phyloP scores from a whole-genome alignment of 2,888 invertebrate genomes.

The Drosophila peninsularis region DNA sequence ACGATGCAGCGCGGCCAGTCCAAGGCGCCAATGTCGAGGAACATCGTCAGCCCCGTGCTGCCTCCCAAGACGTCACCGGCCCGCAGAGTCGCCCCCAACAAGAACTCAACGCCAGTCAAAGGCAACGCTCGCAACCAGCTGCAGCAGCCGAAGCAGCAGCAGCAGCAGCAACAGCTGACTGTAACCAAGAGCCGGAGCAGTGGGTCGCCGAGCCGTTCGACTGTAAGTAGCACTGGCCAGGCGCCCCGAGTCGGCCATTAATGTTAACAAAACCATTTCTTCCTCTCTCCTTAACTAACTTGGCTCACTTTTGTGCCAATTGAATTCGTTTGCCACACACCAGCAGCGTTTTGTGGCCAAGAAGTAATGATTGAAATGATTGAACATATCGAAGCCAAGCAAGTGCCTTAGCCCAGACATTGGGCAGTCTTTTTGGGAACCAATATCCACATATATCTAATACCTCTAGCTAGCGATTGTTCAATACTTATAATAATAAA shows the following conservation, averaged over 20 bases:
- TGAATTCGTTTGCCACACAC: not conserved
- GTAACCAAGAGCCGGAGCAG: slow-evolving; percentile 26
- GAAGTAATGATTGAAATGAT: slow-evolving; percentile 40
- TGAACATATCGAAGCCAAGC: slow-evolving; percentile 31
- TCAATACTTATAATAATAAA: not conserved
- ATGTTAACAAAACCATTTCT: slow-evolving; percentile 12
- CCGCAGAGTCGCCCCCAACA: not conserved
- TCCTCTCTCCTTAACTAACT: slow-evolving; percentile 22
- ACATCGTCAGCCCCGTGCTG: slow-evolving; percentile 1
- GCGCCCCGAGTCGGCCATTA: not conserved
- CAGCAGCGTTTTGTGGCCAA: slow-evolving; percentile 57
- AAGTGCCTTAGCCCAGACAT: slow-evolving; percentile 61
- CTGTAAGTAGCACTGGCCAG: slow-evolving; percentile 33
- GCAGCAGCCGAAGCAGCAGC: slow-evolving; percentile 7
- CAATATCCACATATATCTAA: too few relatives aligned
- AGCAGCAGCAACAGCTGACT: slow-evolving; percentile 11
- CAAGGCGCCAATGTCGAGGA: slow-evolving; percentile 2
- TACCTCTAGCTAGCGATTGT: slow-evolving; percentile 10
- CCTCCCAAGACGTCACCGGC: slow-evolving; percentile 13
- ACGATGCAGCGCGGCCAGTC: slow-evolving; percentile 12
- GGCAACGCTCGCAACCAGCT: not conserved
- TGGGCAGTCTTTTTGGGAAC: slow-evolving; percentile 31
- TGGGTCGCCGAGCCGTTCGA: slow-evolving; percentile 41
- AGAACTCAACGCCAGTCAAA: slow-evolving; percentile 4
- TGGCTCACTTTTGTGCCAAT: not conserved